A percentile compares a stretch with the other conserved stretches of the same genome.
These are phyloP conservation scores for Amphipyra tragopoginis DNA, from an alignment of 2,888 invertebrate species.

Conservation along the genomic window DNA sequence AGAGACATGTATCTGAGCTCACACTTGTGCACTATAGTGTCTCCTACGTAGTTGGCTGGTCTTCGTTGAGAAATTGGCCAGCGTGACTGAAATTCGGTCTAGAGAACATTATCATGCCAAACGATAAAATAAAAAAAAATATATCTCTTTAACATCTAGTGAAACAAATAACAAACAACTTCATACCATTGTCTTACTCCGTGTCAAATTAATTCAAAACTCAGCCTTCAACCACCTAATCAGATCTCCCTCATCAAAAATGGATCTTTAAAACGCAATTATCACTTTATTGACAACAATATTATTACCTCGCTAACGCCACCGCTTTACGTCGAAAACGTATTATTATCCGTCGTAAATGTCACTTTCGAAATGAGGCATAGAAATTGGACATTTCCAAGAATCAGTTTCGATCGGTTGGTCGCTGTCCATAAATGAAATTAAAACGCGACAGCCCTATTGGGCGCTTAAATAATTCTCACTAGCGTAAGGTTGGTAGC, in stretches of 20 bases:
- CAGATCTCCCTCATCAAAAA: conserved; percentile 22
- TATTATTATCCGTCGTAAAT: conserved; percentile 28
- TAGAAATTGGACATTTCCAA: conserved; percentile 28
- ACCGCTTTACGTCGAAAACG: conserved; percentile 8
- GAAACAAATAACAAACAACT: neutral
- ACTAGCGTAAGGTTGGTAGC: conserved; percentile 32
- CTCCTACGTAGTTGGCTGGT: too few relatives aligned
- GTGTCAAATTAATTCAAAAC: too few relatives aligned
- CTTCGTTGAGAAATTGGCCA: too few relatives aligned
- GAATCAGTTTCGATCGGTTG: conserved; percentile 25
- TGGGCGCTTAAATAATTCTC: conserved; percentile 42
- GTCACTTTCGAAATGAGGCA: conserved; percentile 21
- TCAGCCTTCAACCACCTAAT: conserved; percentile 3
- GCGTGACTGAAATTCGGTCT: too few relatives aligned
- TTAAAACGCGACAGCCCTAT: conserved; percentile 49
- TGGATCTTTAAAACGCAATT: conserved; percentile 3
- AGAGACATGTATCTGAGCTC: too few relatives aligned
- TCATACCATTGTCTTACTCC: too few relatives aligned
- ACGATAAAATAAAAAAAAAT: too few relatives aligned
- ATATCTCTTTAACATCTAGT: neutral
- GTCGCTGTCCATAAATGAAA: conserved; percentile 37
- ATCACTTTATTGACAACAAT: conserved; percentile 10
- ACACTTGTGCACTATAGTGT: too few relatives aligned
- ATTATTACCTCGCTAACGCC: conserved; percentile 15
- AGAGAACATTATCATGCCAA: too few relatives aligned